A percentile compares a stretch with the other conserved stretches of the same genome.
These are phyloP conservation scores for Ectropis grisescens DNA, from an alignment of 1,140 invertebrate species.

Conservation along the genomic window DNA sequence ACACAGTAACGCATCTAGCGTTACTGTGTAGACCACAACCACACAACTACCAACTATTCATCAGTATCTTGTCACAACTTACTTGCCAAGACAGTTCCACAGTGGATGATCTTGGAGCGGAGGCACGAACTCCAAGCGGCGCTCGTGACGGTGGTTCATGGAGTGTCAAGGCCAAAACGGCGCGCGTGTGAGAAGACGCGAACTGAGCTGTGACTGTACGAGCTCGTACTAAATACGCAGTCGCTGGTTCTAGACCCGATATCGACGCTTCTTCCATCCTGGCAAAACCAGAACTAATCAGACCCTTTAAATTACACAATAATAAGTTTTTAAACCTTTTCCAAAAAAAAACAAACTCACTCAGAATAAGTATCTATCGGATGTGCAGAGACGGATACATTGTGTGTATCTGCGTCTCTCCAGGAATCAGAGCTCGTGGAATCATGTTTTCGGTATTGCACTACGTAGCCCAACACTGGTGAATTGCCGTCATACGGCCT, in stretches of 20 bases:
- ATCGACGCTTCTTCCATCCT: slow-evolving; percentile 67
- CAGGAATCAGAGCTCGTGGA: slow-evolving; percentile 44
- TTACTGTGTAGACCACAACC: too few species aligned
- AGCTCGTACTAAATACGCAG: slow-evolving; percentile 81
- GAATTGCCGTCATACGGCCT: slow-evolving; percentile 86
- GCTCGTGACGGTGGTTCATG: slow-evolving; percentile 52
- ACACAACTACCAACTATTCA: too few species aligned
- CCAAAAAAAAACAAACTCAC: slow-evolving; percentile 24
- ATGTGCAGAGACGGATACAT: slow-evolving; percentile 47
- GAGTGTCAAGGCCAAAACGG: slow-evolving; percentile 43
- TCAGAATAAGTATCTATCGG: slow-evolving; percentile 35
- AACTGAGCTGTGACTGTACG: slow-evolving; percentile 54
- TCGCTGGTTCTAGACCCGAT: slow-evolving; percentile 79
- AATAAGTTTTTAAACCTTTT: too few species aligned
- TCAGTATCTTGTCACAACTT: too few species aligned
- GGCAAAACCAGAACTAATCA: not conserved
- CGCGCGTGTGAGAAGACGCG: slow-evolving; percentile 49
- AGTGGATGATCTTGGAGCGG: slow-evolving; percentile 38
- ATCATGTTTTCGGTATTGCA: slow-evolving; percentile 73
- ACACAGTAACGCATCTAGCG: too few species aligned
- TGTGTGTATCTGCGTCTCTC: slow-evolving; percentile 55
- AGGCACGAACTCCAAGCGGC: slow-evolving; percentile 39
- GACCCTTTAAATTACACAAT: too few species aligned
- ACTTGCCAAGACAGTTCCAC: slow-evolving; percentile 58
- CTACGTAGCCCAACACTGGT: slow-evolving; percentile 81